Conservation (phyloP, 2,797 vertebrate species). For the Muscicapa comitata region DNA sequence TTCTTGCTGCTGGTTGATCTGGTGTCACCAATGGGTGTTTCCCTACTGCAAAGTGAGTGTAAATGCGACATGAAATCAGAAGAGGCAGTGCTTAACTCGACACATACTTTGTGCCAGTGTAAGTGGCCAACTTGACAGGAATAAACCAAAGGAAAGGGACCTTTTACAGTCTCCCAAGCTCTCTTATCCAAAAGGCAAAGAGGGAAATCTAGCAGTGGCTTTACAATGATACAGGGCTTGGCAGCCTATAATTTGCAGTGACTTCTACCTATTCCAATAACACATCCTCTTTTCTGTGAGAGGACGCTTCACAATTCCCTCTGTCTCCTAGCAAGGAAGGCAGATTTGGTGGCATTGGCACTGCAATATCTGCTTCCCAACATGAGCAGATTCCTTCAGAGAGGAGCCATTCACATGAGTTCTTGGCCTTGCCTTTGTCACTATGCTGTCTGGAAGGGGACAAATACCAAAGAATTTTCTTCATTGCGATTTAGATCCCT, state of each 20-base stretch:
- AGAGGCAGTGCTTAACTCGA: not conserved
- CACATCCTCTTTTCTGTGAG: not conserved
- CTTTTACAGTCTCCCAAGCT: not conserved
- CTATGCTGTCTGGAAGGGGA: not conserved
- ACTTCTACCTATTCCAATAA: not conserved
- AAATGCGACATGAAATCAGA: not conserved
- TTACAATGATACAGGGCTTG: not conserved
- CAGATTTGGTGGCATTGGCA: not conserved
- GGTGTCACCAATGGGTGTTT: not conserved
- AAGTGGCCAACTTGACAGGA: not conserved
- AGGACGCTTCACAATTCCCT: not conserved
- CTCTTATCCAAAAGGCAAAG: not conserved
- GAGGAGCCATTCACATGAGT: not conserved
- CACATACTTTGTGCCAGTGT: not conserved
- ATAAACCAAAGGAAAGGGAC: not conserved
- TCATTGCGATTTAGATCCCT: not conserved
- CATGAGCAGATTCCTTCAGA: not conserved
- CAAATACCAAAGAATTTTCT: not conserved
- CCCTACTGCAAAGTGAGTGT: not conserved
- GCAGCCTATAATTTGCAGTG: not conserved
- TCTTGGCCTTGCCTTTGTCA: not conserved
- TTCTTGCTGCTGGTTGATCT: not conserved
- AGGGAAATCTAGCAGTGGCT: not conserved
- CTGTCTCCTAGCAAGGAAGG: not conserved
- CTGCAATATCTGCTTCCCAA: not conserved